phyloP scores from a whole-genome alignment of 2,113 vertebrate genomes.

The Phaetusa simplex region DNA sequence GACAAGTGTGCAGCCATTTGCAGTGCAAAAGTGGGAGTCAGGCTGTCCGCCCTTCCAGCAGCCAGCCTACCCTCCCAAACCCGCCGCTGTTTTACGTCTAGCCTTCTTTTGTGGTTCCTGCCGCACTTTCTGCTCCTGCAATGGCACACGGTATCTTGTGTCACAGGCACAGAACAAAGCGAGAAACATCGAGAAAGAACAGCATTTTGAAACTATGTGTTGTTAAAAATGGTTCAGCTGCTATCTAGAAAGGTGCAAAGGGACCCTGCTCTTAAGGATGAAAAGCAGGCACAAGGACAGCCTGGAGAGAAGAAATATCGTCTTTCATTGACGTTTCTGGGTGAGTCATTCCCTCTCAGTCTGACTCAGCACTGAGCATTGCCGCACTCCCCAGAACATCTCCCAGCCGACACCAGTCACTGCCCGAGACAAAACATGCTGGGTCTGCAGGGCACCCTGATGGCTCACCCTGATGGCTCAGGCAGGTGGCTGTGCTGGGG shows the following conservation, averaged over 20 bases:
- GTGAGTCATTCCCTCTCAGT: neutral
- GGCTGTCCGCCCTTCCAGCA: neutral
- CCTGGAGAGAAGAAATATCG: neutral
- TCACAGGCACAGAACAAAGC: neutral
- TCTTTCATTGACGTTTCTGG: neutral
- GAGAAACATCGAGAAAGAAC: neutral
- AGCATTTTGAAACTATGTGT: neutral
- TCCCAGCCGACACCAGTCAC: neutral
- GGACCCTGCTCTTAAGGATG: neutral
- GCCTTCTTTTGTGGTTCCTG: neutral
- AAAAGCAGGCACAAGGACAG: neutral
- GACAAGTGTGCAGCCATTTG: too few species aligned
- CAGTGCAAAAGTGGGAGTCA: neutral
- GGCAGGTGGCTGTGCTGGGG: neutral
- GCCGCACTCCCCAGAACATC: neutral
- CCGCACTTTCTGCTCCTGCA: neutral
- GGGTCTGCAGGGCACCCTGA: neutral
- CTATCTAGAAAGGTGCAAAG: neutral
- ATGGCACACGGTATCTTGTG: rapidly evolving
- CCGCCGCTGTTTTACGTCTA: neutral
- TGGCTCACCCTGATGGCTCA: rapidly evolving
- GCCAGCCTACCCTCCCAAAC: neutral
- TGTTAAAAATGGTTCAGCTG: neutral
- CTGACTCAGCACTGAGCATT: neutral
- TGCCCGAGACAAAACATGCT: neutral